Percentiles rank a stretch among this genome's conserved stretches.
Evolutionary conservation across 2,888 invertebrate species (phyloP).

Genomic region (Thymelicus lineola): DNA sequence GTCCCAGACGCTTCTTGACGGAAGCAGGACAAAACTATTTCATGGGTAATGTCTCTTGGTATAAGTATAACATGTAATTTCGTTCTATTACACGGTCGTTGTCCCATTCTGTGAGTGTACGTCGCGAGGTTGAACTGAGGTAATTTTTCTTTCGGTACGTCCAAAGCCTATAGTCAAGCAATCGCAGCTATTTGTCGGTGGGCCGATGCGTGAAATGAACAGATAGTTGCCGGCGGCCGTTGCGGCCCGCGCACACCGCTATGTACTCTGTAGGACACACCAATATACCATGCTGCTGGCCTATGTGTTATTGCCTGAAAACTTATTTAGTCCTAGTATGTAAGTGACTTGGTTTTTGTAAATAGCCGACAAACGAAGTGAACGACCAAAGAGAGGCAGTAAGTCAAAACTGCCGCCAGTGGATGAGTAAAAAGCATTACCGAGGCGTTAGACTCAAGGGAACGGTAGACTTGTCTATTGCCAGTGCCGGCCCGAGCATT

Average conservation of each 20-base stretch:
- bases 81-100: not conserved
- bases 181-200: constrained; percentile 46
- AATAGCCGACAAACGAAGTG: too few species aligned
- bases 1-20: too few species aligned
- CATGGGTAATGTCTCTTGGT: too few species aligned
- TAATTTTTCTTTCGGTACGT: not conserved
- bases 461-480: too few species aligned
- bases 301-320: not conserved
- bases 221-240: constrained; percentile 32
- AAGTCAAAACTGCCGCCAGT: too few species aligned
- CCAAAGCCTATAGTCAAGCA: constrained; percentile 11
- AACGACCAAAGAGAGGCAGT: too few species aligned
- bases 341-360: too few species aligned
- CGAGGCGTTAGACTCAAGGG: too few species aligned
- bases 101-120: not conserved
- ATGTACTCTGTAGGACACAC: constrained; percentile 11
- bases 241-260: constrained; percentile 25
- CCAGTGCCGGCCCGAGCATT: too few species aligned
- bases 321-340: too few species aligned
- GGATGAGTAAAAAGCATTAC: too few species aligned
- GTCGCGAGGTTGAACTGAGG: not conserved
- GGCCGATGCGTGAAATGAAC: constrained; percentile 52
- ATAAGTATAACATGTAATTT: not conserved
- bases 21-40: too few species aligned
- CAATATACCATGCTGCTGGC: not conserved